Conservation (phyloP, 2,113 vertebrate species). For the Pteropus alecto region DNA sequence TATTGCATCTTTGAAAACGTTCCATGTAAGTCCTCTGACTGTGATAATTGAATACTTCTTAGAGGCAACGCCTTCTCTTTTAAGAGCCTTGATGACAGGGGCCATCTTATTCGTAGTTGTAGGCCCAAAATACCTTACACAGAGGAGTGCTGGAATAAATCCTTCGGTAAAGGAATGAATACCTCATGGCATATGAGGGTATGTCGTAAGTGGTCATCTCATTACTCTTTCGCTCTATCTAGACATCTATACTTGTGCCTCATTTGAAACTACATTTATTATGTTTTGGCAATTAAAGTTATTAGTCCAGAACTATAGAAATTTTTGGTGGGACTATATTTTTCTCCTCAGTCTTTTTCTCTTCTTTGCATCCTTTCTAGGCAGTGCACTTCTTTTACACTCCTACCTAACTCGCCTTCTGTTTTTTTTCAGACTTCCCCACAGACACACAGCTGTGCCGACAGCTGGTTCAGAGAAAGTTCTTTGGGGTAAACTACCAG, state of each 20-base stretch:
- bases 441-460: too few relatives aligned
- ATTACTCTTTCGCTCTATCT: not conserved
- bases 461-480: not conserved
- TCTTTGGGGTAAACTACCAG: not conserved
- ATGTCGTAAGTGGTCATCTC: not conserved
- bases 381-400: not conserved
- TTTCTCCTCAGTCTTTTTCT: not conserved
- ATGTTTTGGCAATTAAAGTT: not conserved
- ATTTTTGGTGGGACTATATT: not conserved
- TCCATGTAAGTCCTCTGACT: constrained; percentile 38
- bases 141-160: not conserved
- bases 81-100: not conserved
- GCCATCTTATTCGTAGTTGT: not conserved
- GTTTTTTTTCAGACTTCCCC: not conserved
- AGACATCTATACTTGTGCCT: not conserved
- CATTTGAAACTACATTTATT: not conserved
- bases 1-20: constrained; percentile 46
- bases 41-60: constrained; percentile 44
- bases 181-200: not conserved
- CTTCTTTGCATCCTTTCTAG: not conserved
- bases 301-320: not conserved
- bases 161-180: not conserved
- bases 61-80: constrained; percentile 47
- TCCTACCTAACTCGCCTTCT: not conserved
- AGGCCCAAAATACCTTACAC: not conserved